Conservation (phyloP, 2,113 vertebrate species). For the Trochalopteron elliotii region DNA sequence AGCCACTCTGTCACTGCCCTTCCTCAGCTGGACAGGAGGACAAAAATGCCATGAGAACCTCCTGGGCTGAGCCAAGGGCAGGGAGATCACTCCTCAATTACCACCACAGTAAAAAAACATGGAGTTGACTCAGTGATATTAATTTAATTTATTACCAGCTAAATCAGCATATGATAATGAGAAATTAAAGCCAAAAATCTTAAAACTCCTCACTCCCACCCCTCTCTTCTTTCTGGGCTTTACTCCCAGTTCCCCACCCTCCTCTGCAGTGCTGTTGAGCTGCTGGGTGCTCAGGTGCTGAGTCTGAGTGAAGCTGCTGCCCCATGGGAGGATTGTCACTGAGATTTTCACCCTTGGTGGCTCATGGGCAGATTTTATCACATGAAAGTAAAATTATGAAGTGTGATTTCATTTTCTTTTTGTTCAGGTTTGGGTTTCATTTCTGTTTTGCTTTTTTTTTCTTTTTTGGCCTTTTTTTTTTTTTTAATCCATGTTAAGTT, state of each 20-base stretch:
- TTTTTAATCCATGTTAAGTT: neutral
- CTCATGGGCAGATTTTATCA: neutral
- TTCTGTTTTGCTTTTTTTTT: no score
- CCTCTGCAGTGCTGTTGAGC: fast-evolving
- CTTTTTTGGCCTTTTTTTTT: no score
- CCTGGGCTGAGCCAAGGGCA: neutral
- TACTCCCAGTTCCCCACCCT: neutral
- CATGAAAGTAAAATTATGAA: neutral
- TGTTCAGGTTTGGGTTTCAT: fast-evolving
- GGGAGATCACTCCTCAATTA: neutral
- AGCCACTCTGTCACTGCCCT: neutral
- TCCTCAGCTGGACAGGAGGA: neutral
- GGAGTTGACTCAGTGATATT: neutral
- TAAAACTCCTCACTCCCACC: neutral
- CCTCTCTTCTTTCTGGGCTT: neutral
- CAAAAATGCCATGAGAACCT: fast-evolving
- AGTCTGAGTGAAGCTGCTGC: neutral
- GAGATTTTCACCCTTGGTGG: neutral
- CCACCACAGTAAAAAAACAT: neutral
- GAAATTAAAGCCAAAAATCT: neutral
- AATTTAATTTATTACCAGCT: neutral
- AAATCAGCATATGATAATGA: neutral
- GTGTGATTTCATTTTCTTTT: fast-evolving
- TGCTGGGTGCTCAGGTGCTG: neutral
- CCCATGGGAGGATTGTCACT: neutral